phyloP scores from a whole-genome alignment of 2,888 invertebrate species.

The Acanthosepion lycidas region DNA sequence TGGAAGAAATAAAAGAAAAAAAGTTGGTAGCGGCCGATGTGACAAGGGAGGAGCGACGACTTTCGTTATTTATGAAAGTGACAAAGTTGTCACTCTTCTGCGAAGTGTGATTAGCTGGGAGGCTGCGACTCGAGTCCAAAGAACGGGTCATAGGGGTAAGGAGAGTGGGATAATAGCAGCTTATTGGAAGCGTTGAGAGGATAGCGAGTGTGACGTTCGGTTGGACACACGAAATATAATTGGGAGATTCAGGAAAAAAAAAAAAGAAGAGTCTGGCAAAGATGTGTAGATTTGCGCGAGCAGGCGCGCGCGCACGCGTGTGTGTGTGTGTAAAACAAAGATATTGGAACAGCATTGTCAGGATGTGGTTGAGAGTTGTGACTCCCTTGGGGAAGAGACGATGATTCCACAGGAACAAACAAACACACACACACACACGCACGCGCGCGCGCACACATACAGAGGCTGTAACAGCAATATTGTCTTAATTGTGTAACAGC shows the following conservation, averaged over 20 bases:
- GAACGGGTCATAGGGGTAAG: not conserved
- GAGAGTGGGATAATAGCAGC: not conserved
- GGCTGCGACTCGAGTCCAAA: not conserved
- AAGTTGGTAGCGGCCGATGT: not conserved
- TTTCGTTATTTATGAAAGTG: not conserved
- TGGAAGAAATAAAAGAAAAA: not conserved
- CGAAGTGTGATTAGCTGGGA: constrained; percentile 33
- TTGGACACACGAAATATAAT: not conserved
- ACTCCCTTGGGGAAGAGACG: not conserved
- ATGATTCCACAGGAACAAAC: too few relatives aligned
- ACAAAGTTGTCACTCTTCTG: not conserved
- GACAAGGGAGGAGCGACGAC: constrained; percentile 21
- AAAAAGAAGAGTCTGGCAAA: not conserved
- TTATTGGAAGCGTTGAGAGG: not conserved
- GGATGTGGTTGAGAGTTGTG: not conserved
- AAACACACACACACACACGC: too few relatives aligned
- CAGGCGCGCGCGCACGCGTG: not conserved
- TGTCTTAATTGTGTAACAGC: too few relatives aligned
- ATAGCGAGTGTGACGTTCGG: not conserved
- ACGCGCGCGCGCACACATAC: too few relatives aligned
- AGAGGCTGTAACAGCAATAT: too few relatives aligned
- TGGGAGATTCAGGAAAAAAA: not conserved
- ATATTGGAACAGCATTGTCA: not conserved
- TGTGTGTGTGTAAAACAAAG: not conserved
- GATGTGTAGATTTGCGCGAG: not conserved